Conservation (phyloP, 2,888 invertebrate genomes). For the Drosophila nigricruria region DNA sequence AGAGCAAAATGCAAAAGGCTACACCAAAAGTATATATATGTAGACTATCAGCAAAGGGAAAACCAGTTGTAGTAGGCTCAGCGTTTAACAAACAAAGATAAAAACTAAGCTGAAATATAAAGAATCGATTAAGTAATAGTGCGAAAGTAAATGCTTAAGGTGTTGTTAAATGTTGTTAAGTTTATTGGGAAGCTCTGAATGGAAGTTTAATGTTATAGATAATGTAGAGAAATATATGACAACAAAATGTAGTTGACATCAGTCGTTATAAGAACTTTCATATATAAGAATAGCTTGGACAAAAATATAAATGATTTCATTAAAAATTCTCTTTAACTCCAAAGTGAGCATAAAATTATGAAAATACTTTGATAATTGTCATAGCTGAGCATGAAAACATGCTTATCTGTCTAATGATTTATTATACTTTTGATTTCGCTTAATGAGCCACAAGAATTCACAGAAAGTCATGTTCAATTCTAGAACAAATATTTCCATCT, state of each 20-base stretch:
- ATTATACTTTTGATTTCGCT: slow-evolving; percentile 13
- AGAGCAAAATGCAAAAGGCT: slow-evolving; percentile 5
- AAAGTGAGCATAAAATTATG: neutral
- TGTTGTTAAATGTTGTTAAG: neutral
- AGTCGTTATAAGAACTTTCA: too few species aligned
- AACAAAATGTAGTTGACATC: too few species aligned
- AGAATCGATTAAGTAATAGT: slow-evolving; percentile 10
- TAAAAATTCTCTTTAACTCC: too few species aligned
- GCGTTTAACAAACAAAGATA: neutral
- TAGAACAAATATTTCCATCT: slow-evolving; percentile 36
- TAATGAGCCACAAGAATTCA: slow-evolving; percentile 28
- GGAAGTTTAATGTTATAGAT: neutral
- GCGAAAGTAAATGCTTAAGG: neutral
- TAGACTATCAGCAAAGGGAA: slow-evolving; percentile 1
- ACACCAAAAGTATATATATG: neutral
- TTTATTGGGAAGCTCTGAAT: too few species aligned
- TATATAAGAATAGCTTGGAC: too few species aligned
- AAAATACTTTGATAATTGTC: neutral
- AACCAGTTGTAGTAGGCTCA: slow-evolving; percentile 3
- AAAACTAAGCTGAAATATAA: neutral
- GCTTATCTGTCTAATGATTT: slow-evolving; percentile 3
- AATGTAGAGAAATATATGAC: too few species aligned
- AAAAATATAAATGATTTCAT: neutral
- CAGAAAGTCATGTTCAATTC: slow-evolving; percentile 29
- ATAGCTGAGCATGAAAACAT: neutral